These are phyloP conservation scores for Sarcophaga subvicina DNA, from an alignment of 2,888 invertebrate species.

Conservation along the genomic window DNA sequence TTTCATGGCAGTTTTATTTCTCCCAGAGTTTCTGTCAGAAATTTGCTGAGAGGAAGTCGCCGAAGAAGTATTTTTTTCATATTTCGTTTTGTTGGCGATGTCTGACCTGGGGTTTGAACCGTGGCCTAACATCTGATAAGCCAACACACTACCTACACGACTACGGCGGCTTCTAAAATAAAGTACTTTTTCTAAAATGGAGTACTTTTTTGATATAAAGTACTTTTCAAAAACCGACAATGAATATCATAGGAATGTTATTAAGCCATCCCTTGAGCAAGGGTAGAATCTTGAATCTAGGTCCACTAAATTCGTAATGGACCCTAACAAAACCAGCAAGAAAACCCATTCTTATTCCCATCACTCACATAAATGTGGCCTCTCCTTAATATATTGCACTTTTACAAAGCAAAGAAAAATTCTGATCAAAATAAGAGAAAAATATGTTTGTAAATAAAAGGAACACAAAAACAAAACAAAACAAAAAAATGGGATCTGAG, in stretches of 20 bases:
- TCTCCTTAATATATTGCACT: background rate
- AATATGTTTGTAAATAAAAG: background rate
- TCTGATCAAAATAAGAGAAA: background rate
- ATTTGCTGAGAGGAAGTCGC: no score
- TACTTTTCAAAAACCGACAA: background rate
- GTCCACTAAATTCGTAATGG: background rate
- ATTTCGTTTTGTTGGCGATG: no score
- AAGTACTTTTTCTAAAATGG: no score
- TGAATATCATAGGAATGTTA: background rate
- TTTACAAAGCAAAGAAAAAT: background rate
- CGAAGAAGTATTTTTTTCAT: no score
- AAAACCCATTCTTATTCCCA: background rate
- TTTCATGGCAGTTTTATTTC: no score
- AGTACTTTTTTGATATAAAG: no score
- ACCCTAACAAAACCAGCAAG: background rate
- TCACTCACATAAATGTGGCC: no score
- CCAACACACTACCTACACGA: no score
- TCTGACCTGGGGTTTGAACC: no score
- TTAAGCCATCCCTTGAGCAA: background rate
- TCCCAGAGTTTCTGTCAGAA: no score
- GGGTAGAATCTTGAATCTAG: background rate
- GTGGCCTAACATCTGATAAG: no score
- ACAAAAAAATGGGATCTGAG: conserved; percentile 5
- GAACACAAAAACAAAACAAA: conserved; percentile 11
- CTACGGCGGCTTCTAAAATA: no score